These are phyloP conservation scores for Gallinago solitaria DNA, from an alignment of 2,797 vertebrate species.

Conservation along the genomic window DNA sequence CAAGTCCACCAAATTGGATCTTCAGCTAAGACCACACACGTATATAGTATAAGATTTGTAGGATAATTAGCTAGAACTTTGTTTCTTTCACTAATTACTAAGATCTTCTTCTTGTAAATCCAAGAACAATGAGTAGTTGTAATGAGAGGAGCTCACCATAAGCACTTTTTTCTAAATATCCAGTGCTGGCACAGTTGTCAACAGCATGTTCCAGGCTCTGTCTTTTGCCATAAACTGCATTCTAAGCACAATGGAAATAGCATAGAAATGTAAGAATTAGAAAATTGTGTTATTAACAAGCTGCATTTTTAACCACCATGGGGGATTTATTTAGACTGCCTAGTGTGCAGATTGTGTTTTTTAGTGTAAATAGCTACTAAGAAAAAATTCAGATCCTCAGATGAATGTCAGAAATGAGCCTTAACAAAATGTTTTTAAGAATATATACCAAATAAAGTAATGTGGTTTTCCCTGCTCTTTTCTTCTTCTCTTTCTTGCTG, in stretches of 20 bases:
- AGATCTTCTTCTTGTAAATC: not conserved
- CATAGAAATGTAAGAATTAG: constrained; percentile 53
- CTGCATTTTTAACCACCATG: constrained; percentile 20
- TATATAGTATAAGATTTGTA: not conserved
- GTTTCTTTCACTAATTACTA: not conserved
- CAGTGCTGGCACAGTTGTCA: not conserved
- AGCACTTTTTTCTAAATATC: not conserved
- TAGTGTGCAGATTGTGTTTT: constrained; percentile 40
- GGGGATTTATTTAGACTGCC: constrained; percentile 34
- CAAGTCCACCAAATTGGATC: not conserved
- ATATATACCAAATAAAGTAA: not conserved
- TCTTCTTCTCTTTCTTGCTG: not conserved
- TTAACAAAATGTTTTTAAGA: constrained; percentile 29
- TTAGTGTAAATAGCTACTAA: constrained; percentile 43
- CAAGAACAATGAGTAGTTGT: not conserved
- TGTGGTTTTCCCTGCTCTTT: not conserved
- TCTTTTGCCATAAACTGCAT: constrained; percentile 60
- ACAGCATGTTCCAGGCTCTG: constrained; percentile 26
- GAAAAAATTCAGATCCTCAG: constrained; percentile 26
- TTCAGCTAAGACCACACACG: not conserved
- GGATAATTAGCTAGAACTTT: not conserved
- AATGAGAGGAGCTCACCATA: not conserved
- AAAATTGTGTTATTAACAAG: constrained; percentile 44
- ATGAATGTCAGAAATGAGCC: constrained; percentile 30
- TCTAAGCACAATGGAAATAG: constrained; percentile 78